These are phyloP conservation scores for Mormyrus hasselquistii DNA, from an alignment of 2,797 vertebrate genomes.

Conservation along the genomic window DNA sequence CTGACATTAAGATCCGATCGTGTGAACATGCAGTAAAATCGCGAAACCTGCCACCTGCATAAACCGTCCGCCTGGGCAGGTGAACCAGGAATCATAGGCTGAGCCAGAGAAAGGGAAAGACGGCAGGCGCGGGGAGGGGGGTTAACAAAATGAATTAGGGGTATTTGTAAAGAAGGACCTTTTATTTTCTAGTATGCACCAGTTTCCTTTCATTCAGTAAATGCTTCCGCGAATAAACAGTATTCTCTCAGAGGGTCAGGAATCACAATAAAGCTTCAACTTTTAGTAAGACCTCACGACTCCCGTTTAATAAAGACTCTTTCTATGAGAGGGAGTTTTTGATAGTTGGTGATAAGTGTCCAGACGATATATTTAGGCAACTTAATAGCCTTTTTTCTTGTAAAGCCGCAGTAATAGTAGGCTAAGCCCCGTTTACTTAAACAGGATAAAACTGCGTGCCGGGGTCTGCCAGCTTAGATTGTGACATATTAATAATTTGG, in stretches of 20 bases:
- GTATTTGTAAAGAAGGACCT: constrained; percentile 20
- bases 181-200: constrained; percentile 21
- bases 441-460: constrained; percentile 7
- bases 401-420: constrained; percentile 20
- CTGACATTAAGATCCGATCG: not conserved
- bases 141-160: not conserved
- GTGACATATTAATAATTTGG: constrained; percentile 16
- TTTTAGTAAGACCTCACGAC: constrained; percentile 25
- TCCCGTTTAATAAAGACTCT: constrained; percentile 27
- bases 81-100: constrained; percentile 13
- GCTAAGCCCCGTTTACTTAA: constrained; percentile 19
- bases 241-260: constrained; percentile 25
- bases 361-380: constrained; percentile 28
- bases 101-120: not conserved
- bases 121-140: not conserved
- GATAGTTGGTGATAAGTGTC: constrained; percentile 30
- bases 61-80: not conserved
- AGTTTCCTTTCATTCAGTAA: constrained; percentile 27
- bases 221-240: constrained; percentile 26
- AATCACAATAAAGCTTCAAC: constrained; percentile 29
- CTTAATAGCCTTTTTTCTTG: constrained; percentile 27
- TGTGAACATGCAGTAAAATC: not conserved
- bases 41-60: not conserved
- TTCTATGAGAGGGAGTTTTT: constrained; percentile 25
- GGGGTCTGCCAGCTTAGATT: constrained; percentile 10